Evolutionary conservation across 2,113 vertebrate genomes (phyloP).

Genomic region (Alosa alosa): DNA sequence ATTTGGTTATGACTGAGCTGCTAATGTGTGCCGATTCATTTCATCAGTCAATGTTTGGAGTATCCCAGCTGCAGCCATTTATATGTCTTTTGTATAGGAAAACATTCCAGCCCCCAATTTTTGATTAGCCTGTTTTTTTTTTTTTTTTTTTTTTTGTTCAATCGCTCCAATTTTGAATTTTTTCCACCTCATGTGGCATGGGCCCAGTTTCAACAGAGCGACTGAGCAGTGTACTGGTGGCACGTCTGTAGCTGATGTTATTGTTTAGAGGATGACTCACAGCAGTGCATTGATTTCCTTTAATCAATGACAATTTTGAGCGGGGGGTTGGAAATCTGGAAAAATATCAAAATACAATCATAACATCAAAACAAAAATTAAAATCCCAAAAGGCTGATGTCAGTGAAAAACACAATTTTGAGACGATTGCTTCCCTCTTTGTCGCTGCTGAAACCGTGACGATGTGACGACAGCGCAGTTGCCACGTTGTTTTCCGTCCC

Average conservation of each 20-base stretch:
- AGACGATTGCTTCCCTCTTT: background rate
- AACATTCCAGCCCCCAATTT: slow-evolving; percentile 21
- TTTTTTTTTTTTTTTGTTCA: background rate
- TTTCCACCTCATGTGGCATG: slow-evolving; percentile 8
- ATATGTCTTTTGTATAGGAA: slow-evolving; percentile 18
- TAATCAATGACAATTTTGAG: slow-evolving; percentile 23
- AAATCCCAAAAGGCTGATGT: slow-evolving; percentile 21
- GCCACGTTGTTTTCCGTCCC: slow-evolving; percentile 37
- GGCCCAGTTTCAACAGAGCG: slow-evolving; percentile 24
- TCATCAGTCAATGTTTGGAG: slow-evolving; percentile 28
- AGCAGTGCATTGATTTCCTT: slow-evolving; percentile 25
- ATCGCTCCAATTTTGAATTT: slow-evolving; percentile 18
- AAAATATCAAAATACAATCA: slow-evolving; percentile 1
- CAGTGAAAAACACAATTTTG: background rate
- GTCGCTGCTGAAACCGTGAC: background rate
- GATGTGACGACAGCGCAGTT: background rate
- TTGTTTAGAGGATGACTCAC: slow-evolving; percentile 37
- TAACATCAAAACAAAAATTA: slow-evolving; percentile 13
- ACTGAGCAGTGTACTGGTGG: slow-evolving; percentile 40
- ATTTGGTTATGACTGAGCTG: background rate
- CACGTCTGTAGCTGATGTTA: slow-evolving; percentile 40
- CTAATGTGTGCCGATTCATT: slow-evolving; percentile 18
- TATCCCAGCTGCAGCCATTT: slow-evolving; percentile 36
- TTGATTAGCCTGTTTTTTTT: slow-evolving; percentile 21
- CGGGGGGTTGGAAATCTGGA: background rate